These are phyloP conservation scores for Polia nebulosa DNA, from an alignment of 2,888 invertebrate species.

Conservation along the genomic window DNA sequence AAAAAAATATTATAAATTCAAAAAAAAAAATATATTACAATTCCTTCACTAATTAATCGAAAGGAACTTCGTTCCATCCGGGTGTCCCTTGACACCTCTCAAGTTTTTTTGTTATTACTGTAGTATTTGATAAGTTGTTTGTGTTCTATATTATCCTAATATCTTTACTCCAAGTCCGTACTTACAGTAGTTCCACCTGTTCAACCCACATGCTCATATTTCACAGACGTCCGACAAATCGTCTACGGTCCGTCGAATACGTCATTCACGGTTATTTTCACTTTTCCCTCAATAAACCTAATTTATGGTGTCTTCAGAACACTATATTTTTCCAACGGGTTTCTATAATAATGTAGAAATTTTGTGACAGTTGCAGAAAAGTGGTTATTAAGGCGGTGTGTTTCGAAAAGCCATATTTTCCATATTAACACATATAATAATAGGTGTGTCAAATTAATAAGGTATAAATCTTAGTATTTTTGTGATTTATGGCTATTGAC, in stretches of 20 bases:
- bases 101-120: not conserved
- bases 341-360: constrained; percentile 47
- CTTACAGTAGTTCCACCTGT: not conserved
- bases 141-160: not conserved
- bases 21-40: no score
- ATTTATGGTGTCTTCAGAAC: constrained; percentile 48
- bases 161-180: constrained; percentile 31
- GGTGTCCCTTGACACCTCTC: no score
- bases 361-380: constrained; percentile 12
- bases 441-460: constrained; percentile 1
- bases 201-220: constrained; percentile 36
- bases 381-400: constrained; percentile 16
- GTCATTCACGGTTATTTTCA: constrained; percentile 66
- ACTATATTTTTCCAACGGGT: constrained; percentile 26
- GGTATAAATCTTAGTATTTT: not conserved
- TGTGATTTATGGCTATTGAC: not conserved
- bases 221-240: constrained; percentile 50
- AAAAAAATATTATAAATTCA: no score
- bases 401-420: constrained; percentile 13
- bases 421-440: constrained; percentile 1
- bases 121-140: not conserved
- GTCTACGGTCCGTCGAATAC: constrained; percentile 59
- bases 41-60: no score
- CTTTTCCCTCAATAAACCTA: constrained; percentile 70
- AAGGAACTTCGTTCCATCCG: no score